phyloP scores from a whole-genome alignment of 1,140 invertebrate species.

The Lerema accius region DNA sequence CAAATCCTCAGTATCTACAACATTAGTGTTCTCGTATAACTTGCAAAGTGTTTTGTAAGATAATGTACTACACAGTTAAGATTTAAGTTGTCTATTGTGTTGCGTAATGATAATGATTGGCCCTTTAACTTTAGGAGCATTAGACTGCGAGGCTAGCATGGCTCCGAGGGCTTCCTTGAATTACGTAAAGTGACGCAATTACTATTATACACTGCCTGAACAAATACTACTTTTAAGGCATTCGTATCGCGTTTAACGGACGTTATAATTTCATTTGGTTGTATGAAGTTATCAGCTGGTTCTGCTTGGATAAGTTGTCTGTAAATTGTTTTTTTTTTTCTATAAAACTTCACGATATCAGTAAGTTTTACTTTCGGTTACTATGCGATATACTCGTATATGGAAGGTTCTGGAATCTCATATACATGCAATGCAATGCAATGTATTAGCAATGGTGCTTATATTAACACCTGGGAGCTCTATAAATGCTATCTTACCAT shows the following conservation, averaged over 20 bases:
- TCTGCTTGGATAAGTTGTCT: no score
- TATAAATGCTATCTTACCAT: no score
- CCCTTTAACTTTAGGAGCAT: constrained; percentile 35
- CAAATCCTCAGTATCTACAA: constrained; percentile 9
- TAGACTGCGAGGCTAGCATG: constrained; percentile 26
- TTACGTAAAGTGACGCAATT: constrained; percentile 30
- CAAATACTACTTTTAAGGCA: constrained; percentile 17
- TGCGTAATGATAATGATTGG: constrained; percentile 35
- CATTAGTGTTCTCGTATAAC: background rate
- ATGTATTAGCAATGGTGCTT: no score
- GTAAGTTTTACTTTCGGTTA: no score
- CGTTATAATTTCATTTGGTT: background rate
- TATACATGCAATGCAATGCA: no score
- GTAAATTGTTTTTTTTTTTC: no score
- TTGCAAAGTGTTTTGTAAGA: constrained; percentile 24
- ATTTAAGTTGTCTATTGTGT: constrained; percentile 33
- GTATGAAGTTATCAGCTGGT: no score
- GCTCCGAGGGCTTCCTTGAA: constrained; percentile 32
- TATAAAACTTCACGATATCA: no score
- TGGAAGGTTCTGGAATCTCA: no score
- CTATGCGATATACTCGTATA: no score
- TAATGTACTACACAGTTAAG: constrained; percentile 29
- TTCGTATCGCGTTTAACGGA: background rate
- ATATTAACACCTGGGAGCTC: no score
- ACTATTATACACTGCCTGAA: constrained; percentile 25